Evolutionary conservation across 2,113 vertebrate genomes (phyloP).

Genomic region (Calidris pygmaea): DNA sequence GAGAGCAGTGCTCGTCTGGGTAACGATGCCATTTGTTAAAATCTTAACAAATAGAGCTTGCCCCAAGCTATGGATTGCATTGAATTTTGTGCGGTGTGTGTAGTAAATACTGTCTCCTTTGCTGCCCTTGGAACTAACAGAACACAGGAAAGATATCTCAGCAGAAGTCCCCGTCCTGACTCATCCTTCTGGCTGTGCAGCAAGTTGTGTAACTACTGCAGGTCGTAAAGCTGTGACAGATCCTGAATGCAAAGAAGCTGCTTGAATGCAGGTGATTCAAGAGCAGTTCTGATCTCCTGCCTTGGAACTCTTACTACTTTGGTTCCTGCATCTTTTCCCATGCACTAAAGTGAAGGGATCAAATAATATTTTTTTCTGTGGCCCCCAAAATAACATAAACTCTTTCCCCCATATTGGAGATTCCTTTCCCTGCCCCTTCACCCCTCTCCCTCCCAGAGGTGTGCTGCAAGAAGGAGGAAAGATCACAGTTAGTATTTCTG

Average conservation of each 20-base stretch:
- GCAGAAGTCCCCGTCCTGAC: slow-evolving; percentile 2
- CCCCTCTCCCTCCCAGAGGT: neutral
- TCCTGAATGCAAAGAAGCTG: neutral
- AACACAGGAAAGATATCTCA: neutral
- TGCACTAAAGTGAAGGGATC: neutral
- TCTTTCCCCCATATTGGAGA: neutral
- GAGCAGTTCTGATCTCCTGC: neutral
- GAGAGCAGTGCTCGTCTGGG: neutral
- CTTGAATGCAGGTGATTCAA: neutral
- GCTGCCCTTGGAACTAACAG: neutral
- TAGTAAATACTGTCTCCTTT: neutral
- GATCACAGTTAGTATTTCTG: neutral
- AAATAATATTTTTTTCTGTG: neutral
- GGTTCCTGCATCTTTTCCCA: neutral
- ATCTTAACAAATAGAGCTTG: neutral
- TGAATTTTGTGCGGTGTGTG: neutral
- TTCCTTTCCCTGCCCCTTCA: neutral
- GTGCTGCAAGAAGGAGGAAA: neutral
- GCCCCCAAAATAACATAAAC: neutral
- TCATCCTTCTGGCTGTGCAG: slow-evolving; percentile 43
- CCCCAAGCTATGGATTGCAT: neutral
- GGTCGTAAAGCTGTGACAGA: neutral
- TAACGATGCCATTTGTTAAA: neutral
- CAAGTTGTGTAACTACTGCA: slow-evolving; percentile 32
- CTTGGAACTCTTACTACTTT: neutral